Percentiles rank a stretch among this genome's conserved stretches.
phyloP scores from a whole-genome alignment of 2,113 vertebrate species.

The Perca schrenkii region DNA sequence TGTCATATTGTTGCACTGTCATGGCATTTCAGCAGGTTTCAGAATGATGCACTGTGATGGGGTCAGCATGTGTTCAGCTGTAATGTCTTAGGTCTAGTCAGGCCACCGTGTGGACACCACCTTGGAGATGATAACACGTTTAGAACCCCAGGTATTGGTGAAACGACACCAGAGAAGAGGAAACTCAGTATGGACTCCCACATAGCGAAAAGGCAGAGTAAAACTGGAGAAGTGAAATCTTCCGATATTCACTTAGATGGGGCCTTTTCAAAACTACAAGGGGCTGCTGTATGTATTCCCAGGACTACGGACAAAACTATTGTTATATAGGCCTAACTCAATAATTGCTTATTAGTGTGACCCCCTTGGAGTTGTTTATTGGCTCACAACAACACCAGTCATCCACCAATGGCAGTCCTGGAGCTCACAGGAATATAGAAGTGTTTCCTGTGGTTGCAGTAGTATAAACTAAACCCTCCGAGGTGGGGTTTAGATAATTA shows the following conservation, averaged over 20 bases:
- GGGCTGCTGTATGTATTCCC: constrained; percentile 46
- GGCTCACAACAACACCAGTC: constrained; percentile 46
- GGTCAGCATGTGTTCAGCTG: constrained; percentile 43
- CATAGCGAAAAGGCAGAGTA: constrained; percentile 70
- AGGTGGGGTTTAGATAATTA: constrained; percentile 48
- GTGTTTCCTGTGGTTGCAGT: constrained; percentile 41
- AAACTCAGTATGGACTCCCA: constrained; percentile 71
- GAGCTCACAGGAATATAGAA: constrained; percentile 38
- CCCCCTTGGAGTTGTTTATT: constrained; percentile 56
- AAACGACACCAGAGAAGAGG: constrained; percentile 79
- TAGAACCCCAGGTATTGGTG: constrained; percentile 52
- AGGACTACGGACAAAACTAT: constrained; percentile 46
- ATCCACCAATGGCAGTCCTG: constrained; percentile 46
- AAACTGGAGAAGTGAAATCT: constrained; percentile 52
- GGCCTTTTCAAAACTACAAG: constrained; percentile 57
- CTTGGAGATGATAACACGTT: constrained; percentile 57
- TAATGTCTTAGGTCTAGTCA: constrained; percentile 56
- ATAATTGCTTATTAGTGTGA: constrained; percentile 49
- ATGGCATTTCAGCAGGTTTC: constrained; percentile 59
- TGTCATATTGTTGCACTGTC: constrained; percentile 64
- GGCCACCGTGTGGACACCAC: constrained; percentile 56
- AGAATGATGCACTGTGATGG: constrained; percentile 41
- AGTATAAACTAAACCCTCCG: constrained; percentile 49
- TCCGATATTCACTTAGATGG: constrained; percentile 56
- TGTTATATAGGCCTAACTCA: constrained; percentile 26